A percentile compares a stretch with the other conserved stretches of the same genome.
phyloP scores from a whole-genome alignment of 2,888 invertebrate species.

The Diabrotica balteata region DNA sequence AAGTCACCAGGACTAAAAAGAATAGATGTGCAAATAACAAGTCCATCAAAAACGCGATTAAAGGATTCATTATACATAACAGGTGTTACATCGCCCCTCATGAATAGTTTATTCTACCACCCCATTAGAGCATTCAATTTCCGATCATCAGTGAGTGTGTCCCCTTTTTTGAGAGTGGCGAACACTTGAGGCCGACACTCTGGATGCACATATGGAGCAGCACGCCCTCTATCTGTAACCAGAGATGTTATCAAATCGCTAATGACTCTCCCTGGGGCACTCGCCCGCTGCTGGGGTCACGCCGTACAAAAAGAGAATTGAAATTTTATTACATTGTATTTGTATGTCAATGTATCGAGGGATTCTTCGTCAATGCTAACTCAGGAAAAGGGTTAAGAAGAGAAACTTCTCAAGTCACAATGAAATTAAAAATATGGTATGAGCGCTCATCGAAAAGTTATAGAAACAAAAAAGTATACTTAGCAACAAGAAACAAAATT shows the following conservation, averaged over 20 bases:
- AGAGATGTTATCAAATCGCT: slow-evolving; percentile 59
- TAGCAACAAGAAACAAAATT: too few species aligned
- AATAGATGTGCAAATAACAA: slow-evolving; percentile 12
- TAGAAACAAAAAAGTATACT: too few species aligned
- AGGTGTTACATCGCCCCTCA: slow-evolving; percentile 35
- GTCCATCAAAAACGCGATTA: slow-evolving; percentile 22
- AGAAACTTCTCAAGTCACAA: too few species aligned
- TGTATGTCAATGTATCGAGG: too few species aligned
- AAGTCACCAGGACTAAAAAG: too few species aligned
- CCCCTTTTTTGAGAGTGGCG: slow-evolving; percentile 30
- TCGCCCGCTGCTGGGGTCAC: slow-evolving; percentile 36
- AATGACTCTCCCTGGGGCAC: slow-evolving; percentile 56
- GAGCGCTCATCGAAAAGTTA: too few species aligned
- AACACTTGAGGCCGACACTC: slow-evolving; percentile 59
- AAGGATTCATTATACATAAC: slow-evolving; percentile 33
- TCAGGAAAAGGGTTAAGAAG: too few species aligned
- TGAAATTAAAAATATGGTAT: too few species aligned
- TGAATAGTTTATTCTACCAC: slow-evolving; percentile 25
- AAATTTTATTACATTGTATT: slow-evolving; percentile 12
- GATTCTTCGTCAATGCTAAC: too few species aligned
- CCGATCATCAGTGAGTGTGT: slow-evolving; percentile 23
- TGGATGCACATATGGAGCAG: slow-evolving; percentile 53
- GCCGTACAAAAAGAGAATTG: slow-evolving; percentile 15
- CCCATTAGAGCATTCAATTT: slow-evolving; percentile 33
- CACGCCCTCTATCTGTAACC: slow-evolving; percentile 54